Evolutionary conservation across 2,888 invertebrate genomes (phyloP).

Genomic region (Noctua janthina): DNA sequence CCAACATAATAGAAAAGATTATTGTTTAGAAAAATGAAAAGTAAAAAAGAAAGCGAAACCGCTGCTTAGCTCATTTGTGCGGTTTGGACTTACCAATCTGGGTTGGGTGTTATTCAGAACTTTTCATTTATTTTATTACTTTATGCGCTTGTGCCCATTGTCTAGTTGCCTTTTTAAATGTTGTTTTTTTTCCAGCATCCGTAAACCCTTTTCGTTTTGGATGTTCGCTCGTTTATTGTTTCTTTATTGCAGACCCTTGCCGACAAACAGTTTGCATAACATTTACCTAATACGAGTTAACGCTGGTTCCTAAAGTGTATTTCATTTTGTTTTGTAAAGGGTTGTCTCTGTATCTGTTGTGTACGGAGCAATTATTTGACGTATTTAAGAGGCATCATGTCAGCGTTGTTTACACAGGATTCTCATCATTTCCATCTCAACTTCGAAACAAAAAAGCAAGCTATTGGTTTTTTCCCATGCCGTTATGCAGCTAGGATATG

Average conservation of each 20-base stretch:
- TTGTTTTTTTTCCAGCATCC: conserved; percentile 75
- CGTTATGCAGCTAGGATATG: conserved; percentile 61
- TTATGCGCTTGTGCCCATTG: conserved; percentile 79
- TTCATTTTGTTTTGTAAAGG: conserved; percentile 67
- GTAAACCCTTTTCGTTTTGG: conserved; percentile 82
- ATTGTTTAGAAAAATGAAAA: conserved; percentile 72
- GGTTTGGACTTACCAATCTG: conserved; percentile 75
- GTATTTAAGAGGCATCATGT: conserved; percentile 65
- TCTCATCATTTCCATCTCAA: conserved; percentile 66
- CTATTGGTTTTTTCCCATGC: conserved; percentile 71
- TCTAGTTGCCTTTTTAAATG: conserved; percentile 79
- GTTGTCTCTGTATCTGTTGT: conserved; percentile 50
- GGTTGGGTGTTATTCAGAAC: conserved; percentile 74
- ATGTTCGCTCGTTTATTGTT: conserved; percentile 83
- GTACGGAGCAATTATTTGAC: conserved; percentile 64
- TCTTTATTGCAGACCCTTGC: conserved; percentile 81
- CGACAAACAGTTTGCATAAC: conserved; percentile 83
- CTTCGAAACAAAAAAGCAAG: conserved; percentile 65
- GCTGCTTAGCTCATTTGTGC: conserved; percentile 75
- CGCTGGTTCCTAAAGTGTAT: conserved; percentile 70
- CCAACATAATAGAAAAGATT: conserved; percentile 50
- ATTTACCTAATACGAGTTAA: conserved; percentile 75
- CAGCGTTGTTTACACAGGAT: conserved; percentile 70
- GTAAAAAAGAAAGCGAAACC: conserved; percentile 78
- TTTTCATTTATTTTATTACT: conserved; percentile 81